A percentile compares a stretch with the other conserved stretches of the same genome.
phyloP scores from a whole-genome alignment of 64 coral and sea anemone species.

The Actinia equina region DNA sequence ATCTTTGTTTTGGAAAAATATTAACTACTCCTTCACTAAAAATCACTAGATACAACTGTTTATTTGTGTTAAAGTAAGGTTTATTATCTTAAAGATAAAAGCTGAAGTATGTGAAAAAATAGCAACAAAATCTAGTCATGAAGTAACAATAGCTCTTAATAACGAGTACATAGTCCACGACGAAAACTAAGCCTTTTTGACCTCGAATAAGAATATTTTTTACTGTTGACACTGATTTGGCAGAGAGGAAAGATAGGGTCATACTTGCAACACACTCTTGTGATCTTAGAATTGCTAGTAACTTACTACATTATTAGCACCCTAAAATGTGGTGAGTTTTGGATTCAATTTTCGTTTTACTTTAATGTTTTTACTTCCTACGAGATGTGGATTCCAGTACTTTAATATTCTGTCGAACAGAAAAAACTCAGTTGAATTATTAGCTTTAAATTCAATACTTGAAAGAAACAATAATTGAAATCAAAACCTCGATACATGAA shows the following conservation, averaged over 20 bases:
- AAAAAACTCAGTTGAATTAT: no score
- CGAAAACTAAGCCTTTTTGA: conserved; percentile 14
- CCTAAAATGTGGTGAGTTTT: neutral
- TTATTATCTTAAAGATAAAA: no score
- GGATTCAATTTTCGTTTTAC: neutral
- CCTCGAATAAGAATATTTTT: neutral
- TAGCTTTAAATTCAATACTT: no score
- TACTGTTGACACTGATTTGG: neutral
- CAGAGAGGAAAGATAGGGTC: neutral
- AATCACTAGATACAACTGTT: no score
- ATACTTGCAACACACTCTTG: neutral
- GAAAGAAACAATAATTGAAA: no score
- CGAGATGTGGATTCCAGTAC: no score
- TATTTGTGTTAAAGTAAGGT: no score
- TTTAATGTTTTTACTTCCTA: no score
- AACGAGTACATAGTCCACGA: neutral
- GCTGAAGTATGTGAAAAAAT: neutral
- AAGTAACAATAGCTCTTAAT: neutral
- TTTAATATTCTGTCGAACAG: no score
- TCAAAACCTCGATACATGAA: neutral
- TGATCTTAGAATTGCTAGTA: neutral
- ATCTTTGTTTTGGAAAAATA: no score
- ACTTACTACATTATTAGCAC: neutral
- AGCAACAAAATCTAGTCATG: neutral
- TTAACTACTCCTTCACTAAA: no score